Percentiles rank a stretch among this genome's conserved stretches.
Conservation (phyloP, 1,140 invertebrate species). For the Cryptotermes secundus region DNA sequence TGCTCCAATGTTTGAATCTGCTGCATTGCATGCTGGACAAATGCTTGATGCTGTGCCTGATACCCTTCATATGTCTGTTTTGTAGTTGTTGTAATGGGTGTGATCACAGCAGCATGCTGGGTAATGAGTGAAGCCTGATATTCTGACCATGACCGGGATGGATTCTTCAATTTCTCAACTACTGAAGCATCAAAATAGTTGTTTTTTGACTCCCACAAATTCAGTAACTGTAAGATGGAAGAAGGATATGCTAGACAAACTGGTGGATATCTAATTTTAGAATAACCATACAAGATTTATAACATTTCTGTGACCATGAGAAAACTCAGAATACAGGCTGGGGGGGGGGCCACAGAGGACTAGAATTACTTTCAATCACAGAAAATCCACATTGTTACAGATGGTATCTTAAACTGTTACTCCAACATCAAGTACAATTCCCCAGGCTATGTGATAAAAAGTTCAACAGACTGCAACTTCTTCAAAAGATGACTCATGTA, state of each 20-base stretch:
- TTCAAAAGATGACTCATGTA: too few species aligned
- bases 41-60: slow-evolving; percentile 93
- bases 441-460: too few species aligned
- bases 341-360: too few species aligned
- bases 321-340: too few species aligned
- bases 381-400: too few species aligned
- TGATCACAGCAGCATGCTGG: slow-evolving; percentile 72
- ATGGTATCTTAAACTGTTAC: too few species aligned
- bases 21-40: slow-evolving; percentile 85
- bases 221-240: slow-evolving; percentile 61
- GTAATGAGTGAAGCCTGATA: slow-evolving; percentile 81
- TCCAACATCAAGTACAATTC: too few species aligned
- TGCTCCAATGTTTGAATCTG: slow-evolving; percentile 80
- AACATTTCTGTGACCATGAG: too few species aligned
- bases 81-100: slow-evolving; percentile 70
- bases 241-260: slow-evolving; percentile 39
- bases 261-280: too few species aligned
- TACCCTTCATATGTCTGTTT: slow-evolving; percentile 75
- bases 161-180: slow-evolving; percentile 80
- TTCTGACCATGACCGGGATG: slow-evolving; percentile 75
- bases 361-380: too few species aligned
- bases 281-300: too few species aligned
- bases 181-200: slow-evolving; percentile 88
- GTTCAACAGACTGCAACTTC: too few species aligned
- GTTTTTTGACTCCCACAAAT: slow-evolving; percentile 93